Evolutionary conservation across 1,140 invertebrate genomes (phyloP).

Genomic region (Drosophila paulistorum): DNA sequence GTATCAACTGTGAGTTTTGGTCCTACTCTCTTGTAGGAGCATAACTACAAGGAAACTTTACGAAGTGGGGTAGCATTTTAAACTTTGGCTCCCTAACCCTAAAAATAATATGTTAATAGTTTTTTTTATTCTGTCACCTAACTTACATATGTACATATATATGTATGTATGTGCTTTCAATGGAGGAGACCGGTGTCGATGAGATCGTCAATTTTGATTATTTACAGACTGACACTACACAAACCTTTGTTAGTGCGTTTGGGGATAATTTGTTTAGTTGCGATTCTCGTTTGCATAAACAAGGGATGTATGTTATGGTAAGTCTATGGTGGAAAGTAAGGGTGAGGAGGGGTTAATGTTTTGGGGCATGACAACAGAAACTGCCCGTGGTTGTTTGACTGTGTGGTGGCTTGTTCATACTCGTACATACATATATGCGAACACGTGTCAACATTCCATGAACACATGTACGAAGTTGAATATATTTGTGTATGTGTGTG

Average conservation of each 20-base stretch:
- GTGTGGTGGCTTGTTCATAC: conserved; percentile 47
- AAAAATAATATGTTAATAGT: too few relatives aligned
- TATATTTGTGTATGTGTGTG: conserved; percentile 40
- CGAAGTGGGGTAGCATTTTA: too few relatives aligned
- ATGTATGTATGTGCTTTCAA: too few relatives aligned
- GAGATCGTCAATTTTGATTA: not conserved
- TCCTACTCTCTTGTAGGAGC: too few relatives aligned
- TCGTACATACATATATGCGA: conserved; percentile 63
- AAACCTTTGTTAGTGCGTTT: not conserved
- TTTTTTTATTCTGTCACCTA: too few relatives aligned
- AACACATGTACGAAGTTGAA: conserved; percentile 70
- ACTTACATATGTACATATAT: too few relatives aligned
- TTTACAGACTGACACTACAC: not conserved
- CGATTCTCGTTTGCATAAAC: conserved; percentile 50
- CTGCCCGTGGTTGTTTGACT: conserved; percentile 48
- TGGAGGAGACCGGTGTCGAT: not conserved
- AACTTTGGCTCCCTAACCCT: too few relatives aligned
- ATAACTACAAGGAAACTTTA: too few relatives aligned
- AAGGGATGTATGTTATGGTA: not conserved
- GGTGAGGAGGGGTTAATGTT: conserved; percentile 15
- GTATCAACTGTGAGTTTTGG: too few relatives aligned
- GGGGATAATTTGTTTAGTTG: conserved; percentile 45
- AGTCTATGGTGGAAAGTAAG: not conserved
- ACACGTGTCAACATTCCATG: conserved; percentile 80
- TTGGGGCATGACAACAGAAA: conserved; percentile 55